phyloP scores from a whole-genome alignment of 2,113 vertebrate genomes.

The Riparia riparia region DNA sequence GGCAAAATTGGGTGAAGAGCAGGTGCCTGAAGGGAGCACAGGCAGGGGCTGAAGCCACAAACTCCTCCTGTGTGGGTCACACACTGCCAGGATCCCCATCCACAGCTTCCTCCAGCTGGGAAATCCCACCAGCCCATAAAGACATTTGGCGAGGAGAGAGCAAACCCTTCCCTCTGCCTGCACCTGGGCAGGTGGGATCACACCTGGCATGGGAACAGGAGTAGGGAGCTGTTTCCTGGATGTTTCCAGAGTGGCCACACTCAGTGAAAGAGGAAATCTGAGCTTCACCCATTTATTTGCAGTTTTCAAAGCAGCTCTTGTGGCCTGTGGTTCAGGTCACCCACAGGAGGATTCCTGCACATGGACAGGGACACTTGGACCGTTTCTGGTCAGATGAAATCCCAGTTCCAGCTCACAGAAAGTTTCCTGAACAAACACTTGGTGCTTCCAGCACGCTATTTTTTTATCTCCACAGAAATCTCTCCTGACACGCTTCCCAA shows the following conservation, averaged over 20 bases:
- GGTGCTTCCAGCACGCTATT: accelerated
- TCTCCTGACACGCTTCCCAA: not conserved
- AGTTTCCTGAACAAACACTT: not conserved
- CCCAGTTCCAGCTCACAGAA: not conserved
- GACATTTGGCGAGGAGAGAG: accelerated
- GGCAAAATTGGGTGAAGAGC: not conserved
- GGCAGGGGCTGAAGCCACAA: not conserved
- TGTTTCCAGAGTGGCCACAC: not conserved
- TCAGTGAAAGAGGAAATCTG: not conserved
- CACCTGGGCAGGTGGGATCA: not conserved
- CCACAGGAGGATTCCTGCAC: not conserved
- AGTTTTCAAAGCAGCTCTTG: not conserved
- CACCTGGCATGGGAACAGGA: not conserved
- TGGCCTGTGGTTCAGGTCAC: accelerated
- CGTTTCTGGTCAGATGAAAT: not conserved
- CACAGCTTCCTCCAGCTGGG: not conserved
- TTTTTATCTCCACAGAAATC: not conserved
- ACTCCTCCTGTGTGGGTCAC: not conserved
- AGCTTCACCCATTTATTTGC: not conserved
- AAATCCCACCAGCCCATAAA: not conserved
- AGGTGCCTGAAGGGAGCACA: not conserved
- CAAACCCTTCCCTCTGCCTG: not conserved
- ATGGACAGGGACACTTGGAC: not conserved
- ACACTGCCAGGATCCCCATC: not conserved
- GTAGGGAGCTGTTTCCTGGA: not conserved